phyloP scores from a whole-genome alignment of 2,113 vertebrate genomes.

The Macheiramphus alcinus region DNA sequence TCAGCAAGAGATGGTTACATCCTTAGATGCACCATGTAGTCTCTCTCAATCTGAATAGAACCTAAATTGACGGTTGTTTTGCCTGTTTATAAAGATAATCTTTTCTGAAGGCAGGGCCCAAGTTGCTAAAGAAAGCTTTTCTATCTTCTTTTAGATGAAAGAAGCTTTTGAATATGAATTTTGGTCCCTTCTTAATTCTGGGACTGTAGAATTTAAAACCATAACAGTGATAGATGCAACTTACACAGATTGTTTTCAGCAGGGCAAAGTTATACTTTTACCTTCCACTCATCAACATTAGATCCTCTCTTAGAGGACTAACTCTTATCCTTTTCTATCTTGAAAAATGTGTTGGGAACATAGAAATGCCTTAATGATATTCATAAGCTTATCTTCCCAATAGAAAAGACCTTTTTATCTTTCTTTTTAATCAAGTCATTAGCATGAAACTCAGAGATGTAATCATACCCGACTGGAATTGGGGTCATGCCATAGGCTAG shows the following conservation, averaged over 20 bases:
- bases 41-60: not conserved
- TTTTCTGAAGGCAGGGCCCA: not conserved
- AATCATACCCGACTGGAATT: conserved; percentile 71
- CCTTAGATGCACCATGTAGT: not conserved
- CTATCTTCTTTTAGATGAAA: not conserved
- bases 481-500: conserved; percentile 67
- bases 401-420: conserved; percentile 63
- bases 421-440: conserved; percentile 71
- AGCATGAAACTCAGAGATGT: conserved; percentile 71
- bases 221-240: not conserved
- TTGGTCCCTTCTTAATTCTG: not conserved
- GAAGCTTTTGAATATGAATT: not conserved
- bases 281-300: conserved; percentile 24
- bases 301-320: not conserved
- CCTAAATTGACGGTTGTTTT: not conserved
- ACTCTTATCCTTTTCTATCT: conserved; percentile 24
- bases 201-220: not conserved
- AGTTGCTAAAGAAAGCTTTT: not conserved
- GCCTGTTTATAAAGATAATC: not conserved
- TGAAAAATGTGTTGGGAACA: conserved; percentile 20
- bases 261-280: not conserved
- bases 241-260: not conserved
- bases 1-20: not conserved
- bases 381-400: conserved; percentile 67
- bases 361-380: conserved; percentile 58